Conservation (phyloP, 2,113 vertebrate species). For the Polypterus senegalus region DNA sequence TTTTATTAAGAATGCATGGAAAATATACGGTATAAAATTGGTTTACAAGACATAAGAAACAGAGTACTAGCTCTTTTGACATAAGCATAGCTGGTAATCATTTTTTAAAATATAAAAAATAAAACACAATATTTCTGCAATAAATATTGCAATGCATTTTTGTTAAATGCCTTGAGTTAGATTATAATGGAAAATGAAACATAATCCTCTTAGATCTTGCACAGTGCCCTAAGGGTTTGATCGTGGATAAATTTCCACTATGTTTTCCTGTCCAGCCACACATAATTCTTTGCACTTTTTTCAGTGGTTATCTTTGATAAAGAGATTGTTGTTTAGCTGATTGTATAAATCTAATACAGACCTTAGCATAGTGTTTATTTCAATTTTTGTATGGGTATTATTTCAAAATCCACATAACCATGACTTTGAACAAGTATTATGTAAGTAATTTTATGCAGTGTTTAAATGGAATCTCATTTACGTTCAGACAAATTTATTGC, state of each 20-base stretch:
- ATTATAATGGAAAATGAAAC: not conserved
- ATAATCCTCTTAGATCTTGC: slow-evolving; percentile 6
- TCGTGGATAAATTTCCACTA: slow-evolving; percentile 4
- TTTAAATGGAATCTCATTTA: slow-evolving; percentile 8
- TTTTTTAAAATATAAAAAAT: too few relatives aligned
- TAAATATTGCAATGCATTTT: too few relatives aligned
- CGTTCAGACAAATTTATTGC: too few relatives aligned
- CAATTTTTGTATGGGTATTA: not conserved
- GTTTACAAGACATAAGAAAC: too few relatives aligned
- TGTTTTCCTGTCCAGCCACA: slow-evolving; percentile 10
- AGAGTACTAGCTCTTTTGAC: too few relatives aligned
- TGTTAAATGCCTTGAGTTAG: not conserved
- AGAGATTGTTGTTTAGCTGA: slow-evolving; percentile 15
- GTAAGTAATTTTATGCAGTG: slow-evolving; percentile 27
- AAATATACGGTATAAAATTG: too few relatives aligned
- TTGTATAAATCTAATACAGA: slow-evolving; percentile 13
- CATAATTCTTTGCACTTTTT: slow-evolving; percentile 17
- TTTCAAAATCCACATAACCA: not conserved
- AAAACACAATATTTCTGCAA: too few relatives aligned
- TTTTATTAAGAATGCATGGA: too few relatives aligned
- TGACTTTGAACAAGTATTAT: slow-evolving; percentile 15
- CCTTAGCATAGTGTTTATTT: slow-evolving; percentile 1
- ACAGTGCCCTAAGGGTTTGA: slow-evolving; percentile 21
- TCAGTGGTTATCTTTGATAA: slow-evolving; percentile 18
- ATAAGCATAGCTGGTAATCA: too few relatives aligned